These are phyloP conservation scores for Peromyscus polionotus DNA, from an alignment of 2,113 vertebrate species.

Conservation along the genomic window DNA sequence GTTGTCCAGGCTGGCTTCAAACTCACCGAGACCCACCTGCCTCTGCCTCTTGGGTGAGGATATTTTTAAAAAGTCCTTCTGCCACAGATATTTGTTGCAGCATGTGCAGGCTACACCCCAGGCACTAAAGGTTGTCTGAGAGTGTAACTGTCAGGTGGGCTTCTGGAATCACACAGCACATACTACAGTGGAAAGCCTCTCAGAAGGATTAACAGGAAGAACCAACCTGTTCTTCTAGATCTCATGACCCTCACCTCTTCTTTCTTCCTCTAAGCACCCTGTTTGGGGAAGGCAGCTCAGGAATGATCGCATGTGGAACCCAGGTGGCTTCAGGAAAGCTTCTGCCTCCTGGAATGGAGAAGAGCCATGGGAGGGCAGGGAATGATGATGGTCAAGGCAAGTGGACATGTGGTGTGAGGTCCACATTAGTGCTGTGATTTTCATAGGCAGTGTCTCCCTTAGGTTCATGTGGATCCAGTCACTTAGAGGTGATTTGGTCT, in stretches of 20 bases:
- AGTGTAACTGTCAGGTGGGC: not conserved
- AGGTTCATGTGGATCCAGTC: not conserved
- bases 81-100: not conserved
- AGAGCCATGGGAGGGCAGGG: not conserved
- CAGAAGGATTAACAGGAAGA: not conserved
- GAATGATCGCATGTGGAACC: too few relatives aligned
- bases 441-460: not conserved
- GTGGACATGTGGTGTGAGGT: not conserved
- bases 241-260: not conserved
- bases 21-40: not conserved
- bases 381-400: not conserved
- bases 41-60: not conserved
- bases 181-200: not conserved
- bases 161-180: not conserved
- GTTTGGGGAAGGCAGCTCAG: not conserved
- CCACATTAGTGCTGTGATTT: not conserved
- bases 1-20: not conserved
- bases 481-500: not conserved
- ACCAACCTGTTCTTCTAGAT: not conserved
- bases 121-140: too few relatives aligned
- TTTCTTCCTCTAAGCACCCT: not conserved
- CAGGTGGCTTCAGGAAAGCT: not conserved
- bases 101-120: not conserved
- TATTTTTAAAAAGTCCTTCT: not conserved
- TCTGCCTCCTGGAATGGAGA: not conserved